Evolutionary conservation across 2,797 vertebrate species (phyloP), one percentile per base, ranked within the genome.

Genomic region (Dendrocincla fuliginosa): DNA sequence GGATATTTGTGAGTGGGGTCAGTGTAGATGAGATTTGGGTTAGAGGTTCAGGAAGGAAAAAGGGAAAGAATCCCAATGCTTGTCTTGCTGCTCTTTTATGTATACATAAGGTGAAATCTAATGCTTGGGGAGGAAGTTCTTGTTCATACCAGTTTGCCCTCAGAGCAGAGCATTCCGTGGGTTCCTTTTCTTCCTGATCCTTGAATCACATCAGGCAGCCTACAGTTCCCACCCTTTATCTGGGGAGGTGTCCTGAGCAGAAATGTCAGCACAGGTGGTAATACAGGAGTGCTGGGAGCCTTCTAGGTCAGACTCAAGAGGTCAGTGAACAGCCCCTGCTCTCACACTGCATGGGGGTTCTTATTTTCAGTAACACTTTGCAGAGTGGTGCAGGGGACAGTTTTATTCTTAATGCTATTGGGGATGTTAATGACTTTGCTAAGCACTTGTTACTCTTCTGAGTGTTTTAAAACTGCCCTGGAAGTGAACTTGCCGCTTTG

Each of bases 331-430:
- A 3, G 13, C 33, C 19, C 30, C 63, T 18, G 50, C 0, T 1
- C 10, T 11, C 19, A 22, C 17, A 2, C 46, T 10, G 5, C 55
- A 2, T 32, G 6, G 1, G 3, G 2, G 9, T 4, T 70, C 73
- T 32, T 44, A 5, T 4, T 30, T 17, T 37, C 67, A 23, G 28
- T 2, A n/a, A 30, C 3, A 1, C 8, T 44, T 53, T 12, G 10
- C 3, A 1, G 50, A 64, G 27, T 9, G 28, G 11, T 44, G 27
- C 52, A 47, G 37, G 32, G 65, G 6, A 37, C 13, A 44, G 11
- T 37, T 10, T 56, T 71, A 30, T 61, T 55, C 47, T 42, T 42
- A 52, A 3, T 0, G 0, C 11, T 56, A 11, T n/a, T 41, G 22
- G 22, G 5, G 50, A 41, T 12, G 33, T 16, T 27, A 41, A 14